Percentiles rank a stretch among this genome's conserved stretches.
Evolutionary conservation across 1,140 invertebrate genomes (phyloP).

Genomic region (Acyrthosiphon pisum): DNA sequence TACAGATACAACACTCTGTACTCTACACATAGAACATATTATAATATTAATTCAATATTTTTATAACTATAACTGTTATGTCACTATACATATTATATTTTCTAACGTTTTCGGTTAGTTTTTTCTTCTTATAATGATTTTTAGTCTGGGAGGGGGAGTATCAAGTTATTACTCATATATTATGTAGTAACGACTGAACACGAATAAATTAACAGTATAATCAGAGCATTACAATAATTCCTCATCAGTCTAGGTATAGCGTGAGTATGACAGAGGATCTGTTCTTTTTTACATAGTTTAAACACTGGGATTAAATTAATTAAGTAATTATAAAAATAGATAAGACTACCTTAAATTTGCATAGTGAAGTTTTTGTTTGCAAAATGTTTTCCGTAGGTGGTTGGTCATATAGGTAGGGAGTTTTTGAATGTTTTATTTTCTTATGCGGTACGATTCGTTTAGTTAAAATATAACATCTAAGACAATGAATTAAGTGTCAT

Average conservation of each 20-base stretch:
- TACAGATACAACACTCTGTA: neutral
- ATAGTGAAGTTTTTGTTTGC: neutral
- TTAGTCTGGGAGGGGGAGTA: neutral
- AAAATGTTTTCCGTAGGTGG: neutral
- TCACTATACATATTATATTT: neutral
- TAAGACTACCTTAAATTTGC: neutral
- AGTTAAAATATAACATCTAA: neutral
- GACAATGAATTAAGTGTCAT: neutral
- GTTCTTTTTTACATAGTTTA: neutral
- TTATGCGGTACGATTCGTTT: neutral
- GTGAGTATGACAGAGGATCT: neutral
- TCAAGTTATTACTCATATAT: neutral
- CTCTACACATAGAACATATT: neutral
- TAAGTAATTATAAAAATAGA: neutral
- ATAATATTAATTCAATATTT: neutral
- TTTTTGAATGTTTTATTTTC: neutral
- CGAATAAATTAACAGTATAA: neutral
- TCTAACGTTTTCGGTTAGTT: neutral
- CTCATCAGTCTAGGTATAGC: neutral
- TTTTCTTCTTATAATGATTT: neutral
- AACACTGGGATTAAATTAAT: neutral
- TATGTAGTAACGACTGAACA: neutral
- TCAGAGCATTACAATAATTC: constrained; percentile 9
- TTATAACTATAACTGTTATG: neutral
- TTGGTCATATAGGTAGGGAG: neutral